Evolutionary conservation across 2,797 vertebrate species (phyloP), one percentile per base, ranked within the genome.

Genomic region (Anguilla marmorata): DNA sequence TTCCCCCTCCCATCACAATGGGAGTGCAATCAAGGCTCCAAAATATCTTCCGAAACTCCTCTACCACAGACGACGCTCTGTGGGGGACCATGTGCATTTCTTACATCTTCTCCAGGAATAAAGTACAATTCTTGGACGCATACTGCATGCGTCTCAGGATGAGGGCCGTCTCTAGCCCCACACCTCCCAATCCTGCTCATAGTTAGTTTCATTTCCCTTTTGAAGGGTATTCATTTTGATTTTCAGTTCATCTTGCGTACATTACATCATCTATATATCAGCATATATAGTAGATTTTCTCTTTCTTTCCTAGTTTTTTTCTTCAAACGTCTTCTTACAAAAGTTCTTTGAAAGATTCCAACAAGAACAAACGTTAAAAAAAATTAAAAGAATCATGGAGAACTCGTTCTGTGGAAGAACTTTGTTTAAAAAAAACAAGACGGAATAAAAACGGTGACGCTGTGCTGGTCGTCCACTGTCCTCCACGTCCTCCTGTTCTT

Each of bases 161-260:
- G 86, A 33, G 52, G 76, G 56, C 21, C 14, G 19, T 84, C 83
- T 79, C 88, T 85, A n/a, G 45, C 72, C 86, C 52, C 66, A 45
- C n/a, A 84, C n/a, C 60, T 88, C 72, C 48, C 56, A 37, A 87
- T 87, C 69, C 30, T 79, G 45, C 85, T 84, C 84, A 0, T 24
- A 50, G 66, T 85, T 90, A 8, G 86, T 69, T 63, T 83, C 60
- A 87, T 52, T 89, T 86, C 88, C 90, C 90, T 88, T 93, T 88
- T 89, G 91, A 93, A 92, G 90, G 91, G 87, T 88, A 92, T 85
- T 87, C 27, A 86, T 87, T 82, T 89, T 83, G 54, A 60, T 88
- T 45, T 45, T 45, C 87, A 56, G 85, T 89, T 88, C 79, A 76
- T 80, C 84, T 87, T 74, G 86, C 33, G 27, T 85, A 88, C 79